Evolutionary conservation across 2,113 vertebrate genomes (phyloP).

Genomic region (Tretioscincus oriximinensis): DNA sequence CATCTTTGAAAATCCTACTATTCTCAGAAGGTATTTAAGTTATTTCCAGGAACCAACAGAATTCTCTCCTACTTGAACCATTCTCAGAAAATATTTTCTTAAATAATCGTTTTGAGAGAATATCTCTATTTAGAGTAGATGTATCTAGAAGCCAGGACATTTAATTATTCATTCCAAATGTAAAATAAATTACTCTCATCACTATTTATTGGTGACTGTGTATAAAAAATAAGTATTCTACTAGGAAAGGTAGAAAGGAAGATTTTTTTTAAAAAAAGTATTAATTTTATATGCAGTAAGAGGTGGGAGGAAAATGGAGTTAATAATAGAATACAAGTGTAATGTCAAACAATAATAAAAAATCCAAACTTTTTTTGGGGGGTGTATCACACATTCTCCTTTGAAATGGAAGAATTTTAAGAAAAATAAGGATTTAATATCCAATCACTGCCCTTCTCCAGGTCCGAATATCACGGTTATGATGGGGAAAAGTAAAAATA

Average conservation of each 20-base stretch:
- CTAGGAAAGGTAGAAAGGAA: neutral
- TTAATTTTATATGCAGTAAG: neutral
- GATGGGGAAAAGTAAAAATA: no score
- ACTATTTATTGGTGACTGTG: neutral
- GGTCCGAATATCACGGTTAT: no score
- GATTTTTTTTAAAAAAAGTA: neutral
- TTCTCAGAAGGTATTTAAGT: neutral
- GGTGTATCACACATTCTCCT: neutral
- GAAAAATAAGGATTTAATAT: no score
- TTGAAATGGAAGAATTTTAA: neutral
- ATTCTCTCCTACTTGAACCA: neutral
- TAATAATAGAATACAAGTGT: neutral
- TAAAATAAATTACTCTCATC: neutral
- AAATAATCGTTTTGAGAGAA: neutral
- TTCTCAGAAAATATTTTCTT: conserved; percentile 11
- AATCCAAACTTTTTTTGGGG: neutral
- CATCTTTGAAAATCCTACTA: neutral
- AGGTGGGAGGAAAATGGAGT: neutral
- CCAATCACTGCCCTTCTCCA: no score
- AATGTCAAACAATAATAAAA: neutral
- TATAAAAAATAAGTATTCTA: neutral
- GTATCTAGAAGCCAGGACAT: neutral
- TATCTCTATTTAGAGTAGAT: neutral
- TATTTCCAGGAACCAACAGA: neutral
- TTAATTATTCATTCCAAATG: conserved; percentile 2